A percentile compares a stretch with the other conserved stretches of the same genome.
phyloP scores from a whole-genome alignment of 2,888 invertebrate species.

The Vesta saturnalis region DNA sequence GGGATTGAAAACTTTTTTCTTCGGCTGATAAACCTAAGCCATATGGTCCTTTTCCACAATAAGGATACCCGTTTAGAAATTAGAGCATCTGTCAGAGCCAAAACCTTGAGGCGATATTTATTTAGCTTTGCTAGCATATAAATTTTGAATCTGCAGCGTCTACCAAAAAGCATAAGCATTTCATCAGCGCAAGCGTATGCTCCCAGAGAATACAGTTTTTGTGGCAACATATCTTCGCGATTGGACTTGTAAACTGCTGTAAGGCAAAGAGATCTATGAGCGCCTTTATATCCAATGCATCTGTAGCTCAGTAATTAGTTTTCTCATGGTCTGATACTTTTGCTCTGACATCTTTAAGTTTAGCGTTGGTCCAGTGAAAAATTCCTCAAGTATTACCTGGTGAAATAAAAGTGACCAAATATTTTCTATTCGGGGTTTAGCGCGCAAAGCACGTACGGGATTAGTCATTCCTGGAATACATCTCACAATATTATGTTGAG shows the following conservation, averaged over 20 bases:
- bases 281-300: neutral
- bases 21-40: no score
- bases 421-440: neutral
- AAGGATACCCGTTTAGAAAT: slow-evolving; percentile 48
- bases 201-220: no score
- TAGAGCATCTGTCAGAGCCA: slow-evolving; percentile 46
- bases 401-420: neutral
- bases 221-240: neutral
- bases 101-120: slow-evolving; percentile 15
- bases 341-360: neutral
- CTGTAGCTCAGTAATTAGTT: neutral
- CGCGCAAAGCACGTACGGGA: neutral
- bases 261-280: neutral
- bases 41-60: slow-evolving; percentile 50
- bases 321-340: neutral
- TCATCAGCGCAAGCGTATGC: no score
- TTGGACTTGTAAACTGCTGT: neutral
- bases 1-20: slow-evolving; percentile 48
- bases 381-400: neutral
- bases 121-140: slow-evolving; percentile 8
- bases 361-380: neutral
- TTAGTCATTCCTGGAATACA: neutral
- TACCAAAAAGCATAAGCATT: slow-evolving; percentile 7
- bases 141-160: slow-evolving; percentile 5
- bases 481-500: neutral